A percentile compares a stretch with the other conserved stretches of the same genome.
Evolutionary conservation across 23 tunicate species (phyloP).

Genomic region (Oikopleura albicans): DNA sequence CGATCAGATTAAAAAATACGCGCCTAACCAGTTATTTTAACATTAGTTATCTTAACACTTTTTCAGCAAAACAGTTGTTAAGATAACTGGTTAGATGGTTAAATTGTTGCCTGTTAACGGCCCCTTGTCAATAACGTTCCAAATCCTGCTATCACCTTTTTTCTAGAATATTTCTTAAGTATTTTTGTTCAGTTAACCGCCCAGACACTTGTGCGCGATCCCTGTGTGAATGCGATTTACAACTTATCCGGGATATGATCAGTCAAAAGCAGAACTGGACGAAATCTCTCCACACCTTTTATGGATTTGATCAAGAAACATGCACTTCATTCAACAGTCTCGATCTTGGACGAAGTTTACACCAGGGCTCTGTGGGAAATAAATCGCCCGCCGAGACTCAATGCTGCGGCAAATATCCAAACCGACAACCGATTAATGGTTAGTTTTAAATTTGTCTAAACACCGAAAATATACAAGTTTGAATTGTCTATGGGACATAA

Average conservation of each 20-base stretch:
- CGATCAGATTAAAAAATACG: no score
- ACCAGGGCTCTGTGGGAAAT: not conserved
- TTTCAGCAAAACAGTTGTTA: no score
- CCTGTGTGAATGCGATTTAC: not conserved
- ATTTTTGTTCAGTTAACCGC: not conserved
- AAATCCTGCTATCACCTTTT: no score
- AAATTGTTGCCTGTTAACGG: no score
- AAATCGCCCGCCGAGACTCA: not conserved
- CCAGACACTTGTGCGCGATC: not conserved
- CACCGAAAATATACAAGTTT: no score
- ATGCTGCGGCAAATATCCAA: not conserved
- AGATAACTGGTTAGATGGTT: no score
- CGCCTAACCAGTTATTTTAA: no score
- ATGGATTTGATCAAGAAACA: not conserved
- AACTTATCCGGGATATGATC: not conserved
- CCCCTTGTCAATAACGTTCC: no score
- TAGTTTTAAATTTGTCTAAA: no score
- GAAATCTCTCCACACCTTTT: not conserved
- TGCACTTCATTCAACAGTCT: not conserved
- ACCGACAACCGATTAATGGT: not conserved
- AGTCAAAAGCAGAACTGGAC: not conserved
- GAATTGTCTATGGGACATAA: no score
- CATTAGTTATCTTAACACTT: no score
- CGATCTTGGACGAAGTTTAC: not conserved
- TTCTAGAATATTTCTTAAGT: not conserved